Percentiles rank a stretch among this genome's conserved stretches.
phyloP scores from a whole-genome alignment of 2,797 vertebrate genomes.

The Peromyscus aztecus region DNA sequence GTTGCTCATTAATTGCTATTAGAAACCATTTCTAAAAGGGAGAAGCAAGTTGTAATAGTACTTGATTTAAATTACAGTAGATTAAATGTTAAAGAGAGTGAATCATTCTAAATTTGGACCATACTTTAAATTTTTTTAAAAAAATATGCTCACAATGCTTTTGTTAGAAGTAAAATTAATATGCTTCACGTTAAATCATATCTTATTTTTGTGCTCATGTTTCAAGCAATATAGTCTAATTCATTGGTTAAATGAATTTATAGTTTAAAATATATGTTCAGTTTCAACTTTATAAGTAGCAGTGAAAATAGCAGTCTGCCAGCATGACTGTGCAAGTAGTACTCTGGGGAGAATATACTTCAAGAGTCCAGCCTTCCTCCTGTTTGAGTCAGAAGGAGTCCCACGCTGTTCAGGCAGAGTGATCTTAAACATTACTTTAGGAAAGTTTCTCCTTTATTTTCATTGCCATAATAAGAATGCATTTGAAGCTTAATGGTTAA shows the following conservation, averaged over 20 bases:
- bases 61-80: not conserved
- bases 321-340: not conserved
- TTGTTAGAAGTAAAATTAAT: not conserved
- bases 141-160: not conserved
- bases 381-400: constrained; percentile 11
- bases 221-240: constrained; percentile 36
- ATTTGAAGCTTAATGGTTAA: constrained; percentile 34
- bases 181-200: not conserved
- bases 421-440: constrained; percentile 48
- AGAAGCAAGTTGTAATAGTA: not conserved
- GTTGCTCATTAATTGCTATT: not conserved
- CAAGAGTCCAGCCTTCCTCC: not conserved
- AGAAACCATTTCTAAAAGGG: not conserved
- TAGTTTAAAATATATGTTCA: constrained; percentile 14
- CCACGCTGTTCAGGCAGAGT: not conserved
- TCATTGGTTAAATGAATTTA: not conserved
- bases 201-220: constrained; percentile 44
- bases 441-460: constrained; percentile 39
- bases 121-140: not conserved
- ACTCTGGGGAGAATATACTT: not conserved
- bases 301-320: not conserved
- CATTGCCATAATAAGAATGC: not conserved
- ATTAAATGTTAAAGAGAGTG: constrained; percentile 53
- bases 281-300: constrained; percentile 41
- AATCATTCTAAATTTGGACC: not conserved